phyloP scores from a whole-genome alignment of 2,797 vertebrate genomes.

The Coreius guichenoti region DNA sequence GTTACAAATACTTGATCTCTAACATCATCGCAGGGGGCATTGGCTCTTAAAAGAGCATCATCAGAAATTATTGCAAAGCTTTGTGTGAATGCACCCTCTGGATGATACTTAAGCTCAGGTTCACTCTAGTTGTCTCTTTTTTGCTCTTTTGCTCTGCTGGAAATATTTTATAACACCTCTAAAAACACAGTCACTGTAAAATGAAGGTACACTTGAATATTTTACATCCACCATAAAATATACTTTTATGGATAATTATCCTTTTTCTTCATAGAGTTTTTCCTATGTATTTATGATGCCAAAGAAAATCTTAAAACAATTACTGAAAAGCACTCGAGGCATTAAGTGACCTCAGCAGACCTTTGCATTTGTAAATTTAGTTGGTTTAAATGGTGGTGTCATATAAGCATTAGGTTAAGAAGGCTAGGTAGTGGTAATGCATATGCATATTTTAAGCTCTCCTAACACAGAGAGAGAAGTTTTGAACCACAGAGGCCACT shows the following conservation, averaged over 20 bases:
- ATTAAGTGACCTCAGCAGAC: not conserved
- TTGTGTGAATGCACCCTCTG: conserved; percentile 39
- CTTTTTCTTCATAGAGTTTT: conserved; percentile 11
- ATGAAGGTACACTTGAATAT: not conserved
- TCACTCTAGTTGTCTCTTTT: conserved; percentile 21
- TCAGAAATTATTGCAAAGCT: conserved; percentile 40
- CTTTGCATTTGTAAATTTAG: conserved; percentile 7
- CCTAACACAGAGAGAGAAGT: conserved; percentile 25
- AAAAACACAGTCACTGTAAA: conserved; percentile 2
- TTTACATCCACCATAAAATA: not conserved
- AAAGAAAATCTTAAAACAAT: conserved; percentile 12
- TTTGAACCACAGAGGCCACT: conserved; percentile 28
- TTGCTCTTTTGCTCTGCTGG: not conserved
- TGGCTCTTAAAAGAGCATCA: conserved; percentile 48
- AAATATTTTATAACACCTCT: conserved; percentile 42
- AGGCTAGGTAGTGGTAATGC: conserved; percentile 3
- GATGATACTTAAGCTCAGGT: conserved; percentile 35
- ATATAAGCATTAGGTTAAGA: conserved; percentile 24
- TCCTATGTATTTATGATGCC: not conserved
- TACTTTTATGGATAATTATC: not conserved
- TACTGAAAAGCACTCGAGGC: conserved; percentile 5
- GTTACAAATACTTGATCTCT: conserved; percentile 61
- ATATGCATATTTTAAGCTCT: conserved; percentile 21
- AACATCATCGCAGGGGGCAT: conserved; percentile 49
- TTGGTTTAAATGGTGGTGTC: conserved; percentile 30